These are phyloP conservation scores for Seriola quinqueradiata DNA, from an alignment of 2,113 vertebrate genomes.

Conservation along the genomic window DNA sequence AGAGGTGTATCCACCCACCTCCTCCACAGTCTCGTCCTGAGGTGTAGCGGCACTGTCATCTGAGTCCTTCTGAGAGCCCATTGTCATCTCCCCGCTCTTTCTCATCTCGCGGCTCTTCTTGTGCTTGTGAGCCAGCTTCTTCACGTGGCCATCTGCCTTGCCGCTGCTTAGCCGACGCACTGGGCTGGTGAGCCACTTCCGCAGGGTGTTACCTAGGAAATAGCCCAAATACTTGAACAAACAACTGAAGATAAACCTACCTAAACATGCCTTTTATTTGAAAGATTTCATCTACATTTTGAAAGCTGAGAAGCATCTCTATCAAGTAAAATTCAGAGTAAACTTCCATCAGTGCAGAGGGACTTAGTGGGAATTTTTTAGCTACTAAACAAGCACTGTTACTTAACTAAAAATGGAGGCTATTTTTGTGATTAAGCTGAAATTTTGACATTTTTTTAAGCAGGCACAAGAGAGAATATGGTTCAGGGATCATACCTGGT, in stretches of 20 bases:
- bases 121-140: conserved; percentile 97
- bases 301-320: background rate
- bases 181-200: conserved; percentile 98
- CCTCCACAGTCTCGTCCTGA: conserved; percentile 96
- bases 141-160: conserved; percentile 96
- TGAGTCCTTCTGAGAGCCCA: conserved; percentile 94
- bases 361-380: background rate
- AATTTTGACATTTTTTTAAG: background rate
- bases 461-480: background rate
- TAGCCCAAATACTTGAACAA: background rate
- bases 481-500: conserved; percentile 82
- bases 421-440: background rate
- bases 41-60: conserved; percentile 97
- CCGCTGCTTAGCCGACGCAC: conserved; percentile 97
- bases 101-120: conserved; percentile 97
- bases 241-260: background rate
- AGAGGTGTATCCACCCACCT: conserved; percentile 83
- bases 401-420: background rate
- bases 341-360: background rate
- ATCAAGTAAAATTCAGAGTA: background rate
- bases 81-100: conserved; percentile 89
- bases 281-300: background rate
- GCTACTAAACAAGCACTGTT: background rate
- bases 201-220: conserved; percentile 90
- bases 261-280: background rate